Evolutionary conservation across 1,140 invertebrate genomes (phyloP), one percentile per base, ranked within the genome.

Genomic region (Drosophila nigromelanica): DNA sequence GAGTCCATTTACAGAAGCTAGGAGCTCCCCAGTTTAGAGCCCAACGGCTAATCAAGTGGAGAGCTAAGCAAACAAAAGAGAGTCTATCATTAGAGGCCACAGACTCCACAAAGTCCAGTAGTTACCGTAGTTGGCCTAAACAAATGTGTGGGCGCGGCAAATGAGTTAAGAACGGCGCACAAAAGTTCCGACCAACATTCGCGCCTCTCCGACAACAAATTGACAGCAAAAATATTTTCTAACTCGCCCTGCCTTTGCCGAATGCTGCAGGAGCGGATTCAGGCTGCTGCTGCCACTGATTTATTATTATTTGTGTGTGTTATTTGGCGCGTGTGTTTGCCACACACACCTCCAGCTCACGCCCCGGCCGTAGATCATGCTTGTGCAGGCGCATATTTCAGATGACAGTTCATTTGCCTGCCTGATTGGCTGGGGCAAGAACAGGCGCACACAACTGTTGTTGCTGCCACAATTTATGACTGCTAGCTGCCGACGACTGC

Each of bases 391-490:
- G 70, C 60, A 82, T 86, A 89, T 74, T 80, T 73, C 83, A 80
- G 83, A 82, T 87, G 83, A 87, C 83, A 87, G 83, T 87, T 89
- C 85, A 89, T 87, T 89, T 87, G 83, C 73, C 73, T 87, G 76
- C 67, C 61, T 79, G 76, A 78, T 81, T 79, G 72, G 76, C 68
- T 61, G 33, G n/a, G 30, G 8, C 12, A 30, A 4, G 8, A 33
- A 21, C 21, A 39, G 42, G 12, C 11, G 35, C 55, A 59, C 55
- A 37, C 54, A 39, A 24, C 14, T 42, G 24, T 47, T 27, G 12
- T 33, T 60, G 56, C 64, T 60, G 56, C 71, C 74, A 69, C 73
- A 86, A 86, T 80, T 76, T 86, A 82, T 86, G 77, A 77, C 77
- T 77, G 63, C 58, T 60, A 63, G 33, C 21, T 27, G 62, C 54